Evolutionary conservation across 2,113 vertebrate genomes (phyloP).

Genomic region (Gallinago paraguaiae): DNA sequence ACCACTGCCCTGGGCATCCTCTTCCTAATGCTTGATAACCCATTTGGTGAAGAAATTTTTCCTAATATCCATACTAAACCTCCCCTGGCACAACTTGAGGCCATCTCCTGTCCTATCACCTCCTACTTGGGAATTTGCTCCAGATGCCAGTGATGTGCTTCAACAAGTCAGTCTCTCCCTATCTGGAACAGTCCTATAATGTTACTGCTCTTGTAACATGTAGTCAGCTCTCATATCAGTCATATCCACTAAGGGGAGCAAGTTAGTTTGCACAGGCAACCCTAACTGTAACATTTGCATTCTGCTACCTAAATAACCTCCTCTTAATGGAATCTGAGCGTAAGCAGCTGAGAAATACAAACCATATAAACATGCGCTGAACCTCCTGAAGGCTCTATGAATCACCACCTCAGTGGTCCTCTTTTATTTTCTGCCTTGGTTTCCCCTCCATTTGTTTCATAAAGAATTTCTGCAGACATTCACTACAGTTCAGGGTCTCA

Average conservation of each 20-base stretch:
- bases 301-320: neutral
- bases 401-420: no score
- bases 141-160: neutral
- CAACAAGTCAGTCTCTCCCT: neutral
- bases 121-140: neutral
- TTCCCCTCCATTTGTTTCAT: neutral
- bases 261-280: neutral
- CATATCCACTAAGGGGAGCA: neutral
- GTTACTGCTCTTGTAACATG: fast-evolving
- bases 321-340: neutral
- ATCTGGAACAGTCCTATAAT: neutral
- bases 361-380: neutral
- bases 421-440: neutral
- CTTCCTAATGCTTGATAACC: neutral
- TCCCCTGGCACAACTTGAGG: neutral
- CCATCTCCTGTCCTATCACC: neutral
- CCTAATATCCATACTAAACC: neutral
- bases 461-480: neutral
- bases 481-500: neutral
- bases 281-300: neutral
- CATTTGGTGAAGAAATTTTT: neutral
- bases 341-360: neutral
- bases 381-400: no score
- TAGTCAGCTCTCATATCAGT: neutral
- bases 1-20: neutral